A percentile compares a stretch with the other conserved stretches of the same genome.
phyloP scores from a whole-genome alignment of 2,888 invertebrate species.

The Eremobia ochroleuca region DNA sequence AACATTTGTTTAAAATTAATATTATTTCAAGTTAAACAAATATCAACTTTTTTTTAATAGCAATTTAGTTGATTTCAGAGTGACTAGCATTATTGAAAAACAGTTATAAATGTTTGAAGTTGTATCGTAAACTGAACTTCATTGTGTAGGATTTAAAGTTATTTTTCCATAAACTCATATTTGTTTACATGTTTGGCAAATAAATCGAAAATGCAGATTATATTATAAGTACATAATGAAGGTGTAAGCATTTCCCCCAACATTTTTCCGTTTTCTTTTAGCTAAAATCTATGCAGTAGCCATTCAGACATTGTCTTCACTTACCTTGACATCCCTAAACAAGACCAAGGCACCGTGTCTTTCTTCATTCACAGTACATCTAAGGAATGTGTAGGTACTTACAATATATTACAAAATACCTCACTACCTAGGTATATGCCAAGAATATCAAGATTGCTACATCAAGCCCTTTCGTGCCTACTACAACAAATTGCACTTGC shows the following conservation, averaged over 20 bases:
- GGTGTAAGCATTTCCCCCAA: not conserved
- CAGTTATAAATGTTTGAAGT: no score
- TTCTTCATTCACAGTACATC: not conserved
- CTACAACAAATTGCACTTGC: conserved; percentile 34
- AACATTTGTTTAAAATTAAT: no score
- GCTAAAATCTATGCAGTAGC: not conserved
- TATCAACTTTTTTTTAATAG: no score
- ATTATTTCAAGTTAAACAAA: no score
- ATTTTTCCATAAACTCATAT: no score
- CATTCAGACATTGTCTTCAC: not conserved
- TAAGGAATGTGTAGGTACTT: not conserved
- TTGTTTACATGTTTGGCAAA: no score
- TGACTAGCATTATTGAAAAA: no score
- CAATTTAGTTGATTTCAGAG: no score
- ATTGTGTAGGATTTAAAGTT: no score
- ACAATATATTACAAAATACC: conserved; percentile 16
- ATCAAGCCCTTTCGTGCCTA: conserved; percentile 41
- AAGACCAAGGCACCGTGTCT: not conserved
- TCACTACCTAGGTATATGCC: not conserved
- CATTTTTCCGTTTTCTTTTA: not conserved
- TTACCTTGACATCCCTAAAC: not conserved
- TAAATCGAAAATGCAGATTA: no score
- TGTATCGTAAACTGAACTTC: no score
- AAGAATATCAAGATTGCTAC: conserved; percentile 30
- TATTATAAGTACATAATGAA: no score